Evolutionary conservation across 2,888 invertebrate genomes (phyloP).

Genomic region (Mycalesis mineus): DNA sequence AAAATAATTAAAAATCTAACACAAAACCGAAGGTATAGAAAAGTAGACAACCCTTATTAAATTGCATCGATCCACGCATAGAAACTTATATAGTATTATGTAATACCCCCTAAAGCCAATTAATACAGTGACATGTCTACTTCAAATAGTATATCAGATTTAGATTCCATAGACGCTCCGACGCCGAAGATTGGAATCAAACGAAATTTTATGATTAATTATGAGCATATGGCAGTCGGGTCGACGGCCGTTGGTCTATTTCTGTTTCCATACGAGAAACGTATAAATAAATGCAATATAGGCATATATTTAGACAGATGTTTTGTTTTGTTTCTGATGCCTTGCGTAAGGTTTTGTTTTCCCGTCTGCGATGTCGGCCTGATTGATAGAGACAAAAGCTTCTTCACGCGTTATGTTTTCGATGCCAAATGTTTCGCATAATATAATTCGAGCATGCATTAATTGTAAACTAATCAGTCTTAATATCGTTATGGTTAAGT

Average conservation of each 20-base stretch:
- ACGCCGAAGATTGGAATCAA: slow-evolving; percentile 27
- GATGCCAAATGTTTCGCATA: too few species aligned
- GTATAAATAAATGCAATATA: slow-evolving; percentile 30
- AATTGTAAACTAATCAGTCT: too few species aligned
- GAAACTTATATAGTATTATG: neutral
- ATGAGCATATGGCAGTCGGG: slow-evolving; percentile 43
- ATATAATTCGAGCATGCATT: too few species aligned
- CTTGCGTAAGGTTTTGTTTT: slow-evolving; percentile 4
- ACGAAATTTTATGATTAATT: slow-evolving; percentile 47
- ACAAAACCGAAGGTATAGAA: neutral
- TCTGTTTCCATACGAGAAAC: slow-evolving; percentile 36
- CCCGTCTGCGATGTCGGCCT: neutral
- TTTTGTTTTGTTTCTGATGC: slow-evolving; percentile 19
- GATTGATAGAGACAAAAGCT: neutral
- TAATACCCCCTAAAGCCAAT: neutral
- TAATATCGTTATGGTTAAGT: too few species aligned
- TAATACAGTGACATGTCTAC: neutral
- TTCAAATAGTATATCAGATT: slow-evolving; percentile 1
- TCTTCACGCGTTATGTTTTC: too few species aligned
- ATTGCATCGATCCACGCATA: neutral
- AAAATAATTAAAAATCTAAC: neutral
- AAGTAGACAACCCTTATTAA: neutral
- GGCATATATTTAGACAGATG: slow-evolving; percentile 21
- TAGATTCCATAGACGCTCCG: slow-evolving; percentile 17
- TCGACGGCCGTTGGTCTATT: slow-evolving; percentile 53